Base-by-base conservation (phyloP, 1,140 invertebrate genomes). In the Anagrus nilaparvatae region DNA sequence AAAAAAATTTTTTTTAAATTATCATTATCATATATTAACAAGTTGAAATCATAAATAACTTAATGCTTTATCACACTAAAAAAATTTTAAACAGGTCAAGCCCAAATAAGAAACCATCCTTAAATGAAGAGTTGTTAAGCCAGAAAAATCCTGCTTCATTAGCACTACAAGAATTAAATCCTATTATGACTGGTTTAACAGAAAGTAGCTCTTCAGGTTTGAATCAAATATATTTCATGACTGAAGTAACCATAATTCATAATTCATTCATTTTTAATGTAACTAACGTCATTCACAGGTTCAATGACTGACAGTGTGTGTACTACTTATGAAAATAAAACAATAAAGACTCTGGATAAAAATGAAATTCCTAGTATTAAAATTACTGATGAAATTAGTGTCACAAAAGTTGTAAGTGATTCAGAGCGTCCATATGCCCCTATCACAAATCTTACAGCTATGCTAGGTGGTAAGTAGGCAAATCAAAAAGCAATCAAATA, bases 181-280 rank as follows among this genome's bases (percentile, higher is more conserved):
- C 58, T 54, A 46, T 61, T 48, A 59, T 60, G 55, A 47, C 61
- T 29, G 66, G 63, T 38, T 56, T 78, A 20, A 77, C 74, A 6
- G 76, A 78, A 56, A 77, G 75, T 57, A 77, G 74, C 51, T 77
- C 75, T 28, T 77, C 75, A 40, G 75, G 70, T 72, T 59, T 47
- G 49, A 48, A 53, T 48, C 38, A 49, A n/a, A n/a, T n/a, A n/a
- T n/a, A 17, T 45, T 38, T 40, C 25, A 8, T 30, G 10, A n/a
- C 24, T 27, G 12, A 27, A 27, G 12, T 8, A 6, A 27, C 24
- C 6, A 6, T 6, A 27, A 7, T 27, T 27, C 24, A n/a, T 27
- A 27, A 27, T 8, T 27, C 29, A 9, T 5, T 30, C 29, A n/a
- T n/a, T n/a, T n/a, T n/a, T n/a, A n/a, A n/a, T 44, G 24, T 33